These are phyloP conservation scores for Anseranas semipalmata DNA, from an alignment of 2,113 vertebrate species.

Conservation along the genomic window DNA sequence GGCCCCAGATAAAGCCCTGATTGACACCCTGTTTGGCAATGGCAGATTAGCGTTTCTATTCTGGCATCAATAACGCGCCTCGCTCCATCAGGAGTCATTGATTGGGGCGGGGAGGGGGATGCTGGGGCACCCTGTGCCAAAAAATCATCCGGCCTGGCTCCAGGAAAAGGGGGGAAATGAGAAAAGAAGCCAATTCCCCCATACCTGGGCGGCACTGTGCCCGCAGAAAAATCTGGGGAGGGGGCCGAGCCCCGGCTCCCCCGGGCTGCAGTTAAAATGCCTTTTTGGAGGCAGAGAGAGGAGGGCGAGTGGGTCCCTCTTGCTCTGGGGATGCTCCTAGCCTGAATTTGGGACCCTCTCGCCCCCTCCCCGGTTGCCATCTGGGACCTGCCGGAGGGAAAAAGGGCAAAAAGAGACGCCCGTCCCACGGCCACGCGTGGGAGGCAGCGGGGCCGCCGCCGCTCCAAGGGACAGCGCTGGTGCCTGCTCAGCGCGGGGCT, in stretches of 20 bases:
- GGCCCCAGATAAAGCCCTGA: constrained; percentile 8
- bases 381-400: not conserved
- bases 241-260: rapidly evolving
- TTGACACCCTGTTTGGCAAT: not conserved
- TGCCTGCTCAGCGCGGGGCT: not conserved
- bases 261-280: rapidly evolving
- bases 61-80: not conserved
- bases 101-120: rapidly evolving
- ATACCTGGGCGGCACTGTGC: not conserved
- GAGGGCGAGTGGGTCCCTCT: rapidly evolving
- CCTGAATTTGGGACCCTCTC: not conserved
- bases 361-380: rapidly evolving
- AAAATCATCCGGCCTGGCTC: not conserved
- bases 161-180: rapidly evolving
- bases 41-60: not conserved
- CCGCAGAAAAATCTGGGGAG: not conserved
- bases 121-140: not conserved
- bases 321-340: not conserved
- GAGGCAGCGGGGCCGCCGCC: not conserved
- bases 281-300: not conserved
- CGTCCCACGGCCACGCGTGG: not conserved
- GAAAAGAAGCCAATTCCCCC: not conserved
- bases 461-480: not conserved
- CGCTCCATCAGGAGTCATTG: not conserved
- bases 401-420: not conserved